Base-by-base conservation (phyloP, 1,140 invertebrate genomes). In the Paraescarpia echinospica region DNA sequence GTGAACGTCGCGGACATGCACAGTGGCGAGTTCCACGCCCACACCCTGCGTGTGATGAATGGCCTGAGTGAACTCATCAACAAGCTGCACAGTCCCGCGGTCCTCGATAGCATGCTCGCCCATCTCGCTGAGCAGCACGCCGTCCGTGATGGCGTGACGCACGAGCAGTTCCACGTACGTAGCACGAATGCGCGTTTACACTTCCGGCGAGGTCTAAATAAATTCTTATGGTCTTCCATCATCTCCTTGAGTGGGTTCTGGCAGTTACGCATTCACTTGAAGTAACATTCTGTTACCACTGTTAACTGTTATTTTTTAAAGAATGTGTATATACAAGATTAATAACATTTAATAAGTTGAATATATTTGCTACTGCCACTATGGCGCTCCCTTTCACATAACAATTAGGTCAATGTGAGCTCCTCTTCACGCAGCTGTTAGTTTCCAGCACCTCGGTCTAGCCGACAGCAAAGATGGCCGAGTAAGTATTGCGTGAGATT, bases 151-250 rank as follows among this genome's bases (percentile, higher is more conserved):
- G 92, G 92, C 34, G 92, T 93, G 27, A 93, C n/a, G 18, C 33
- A 59, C 48, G 92, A 59, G 89, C 90, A 93, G 51, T 93, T 93
- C 91, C 33, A 91, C 34, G 92, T 93, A 93, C 8, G 51, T 91
- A 93, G 59, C 59, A 77, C 59, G 59, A 6, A 77, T 77, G 59
- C 59, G 59, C 59, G 22, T 31, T 77, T 77, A 77, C 59, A 77
- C 59, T 27, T 77, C 59, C 59, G 12, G 59, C 59, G 59, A 1
- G 59, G 59, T 27, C 59, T 22, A 77, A 12, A 6, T 4, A 41
- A 4, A 41, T 41, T 41, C 12, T 6, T 41, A 41, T 41, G 41
- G 41, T 41, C 41, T 12, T 41, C 41, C 12, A 12, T 12, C 41
- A 12, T 41, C 12, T 41, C 41, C 12, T 6, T 41, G 41, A 12